A percentile compares a stretch with the other conserved stretches of the same genome.
These are phyloP conservation scores for Scopus umbretta DNA, from an alignment of 2,113 vertebrate species.

Conservation along the genomic window DNA sequence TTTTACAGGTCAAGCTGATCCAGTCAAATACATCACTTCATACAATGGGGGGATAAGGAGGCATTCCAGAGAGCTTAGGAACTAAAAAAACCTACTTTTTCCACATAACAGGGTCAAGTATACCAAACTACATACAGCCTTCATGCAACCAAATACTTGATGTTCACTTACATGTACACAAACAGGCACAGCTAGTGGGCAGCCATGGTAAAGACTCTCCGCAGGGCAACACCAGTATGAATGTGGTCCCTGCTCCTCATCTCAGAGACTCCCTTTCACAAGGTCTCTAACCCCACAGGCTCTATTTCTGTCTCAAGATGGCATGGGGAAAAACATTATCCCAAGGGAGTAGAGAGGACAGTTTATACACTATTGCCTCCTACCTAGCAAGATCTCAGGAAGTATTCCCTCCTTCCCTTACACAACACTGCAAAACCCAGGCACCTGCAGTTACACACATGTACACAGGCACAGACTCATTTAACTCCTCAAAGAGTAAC, in stretches of 20 bases:
- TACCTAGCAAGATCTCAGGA: accelerated
- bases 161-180: accelerated
- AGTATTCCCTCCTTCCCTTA: background rate
- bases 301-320: background rate
- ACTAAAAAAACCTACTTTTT: background rate
- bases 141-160: background rate
- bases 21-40: background rate
- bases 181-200: background rate
- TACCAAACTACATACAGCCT: background rate
- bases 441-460: background rate
- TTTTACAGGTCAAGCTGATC: background rate
- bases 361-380: background rate
- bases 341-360: background rate
- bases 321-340: background rate
- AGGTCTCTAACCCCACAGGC: background rate
- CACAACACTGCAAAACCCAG: background rate
- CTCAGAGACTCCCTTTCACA: background rate
- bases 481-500: background rate
- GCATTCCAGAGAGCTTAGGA: background rate
- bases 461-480: no score
- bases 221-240: accelerated
- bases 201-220: background rate
- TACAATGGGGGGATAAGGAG: background rate
- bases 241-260: accelerated
- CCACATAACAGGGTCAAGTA: background rate